Percentiles rank a stretch among this genome's conserved stretches.
Evolutionary conservation across 2,113 vertebrate species (phyloP).

Genomic region (Cheilinus undulatus): DNA sequence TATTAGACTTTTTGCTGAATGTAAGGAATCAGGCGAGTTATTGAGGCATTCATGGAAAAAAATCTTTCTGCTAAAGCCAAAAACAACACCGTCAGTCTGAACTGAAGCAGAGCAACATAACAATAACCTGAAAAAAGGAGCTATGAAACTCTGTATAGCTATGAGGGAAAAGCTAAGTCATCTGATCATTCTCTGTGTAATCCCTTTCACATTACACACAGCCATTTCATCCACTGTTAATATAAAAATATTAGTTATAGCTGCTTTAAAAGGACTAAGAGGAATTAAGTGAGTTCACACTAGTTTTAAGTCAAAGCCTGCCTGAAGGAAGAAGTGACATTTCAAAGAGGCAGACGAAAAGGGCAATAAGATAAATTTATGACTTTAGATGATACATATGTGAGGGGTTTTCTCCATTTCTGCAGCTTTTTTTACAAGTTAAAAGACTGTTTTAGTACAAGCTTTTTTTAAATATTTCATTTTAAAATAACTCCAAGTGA

Average conservation of each 20-base stretch:
- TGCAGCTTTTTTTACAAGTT: no score
- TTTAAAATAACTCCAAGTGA: no score
- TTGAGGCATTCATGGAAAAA: no score
- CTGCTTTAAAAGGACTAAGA: neutral
- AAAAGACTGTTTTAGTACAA: neutral
- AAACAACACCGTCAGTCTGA: neutral
- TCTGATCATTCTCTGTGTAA: neutral
- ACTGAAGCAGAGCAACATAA: neutral
- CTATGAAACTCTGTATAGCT: neutral
- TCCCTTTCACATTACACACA: conserved; percentile 1
- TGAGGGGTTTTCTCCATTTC: no score
- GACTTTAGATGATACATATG: no score
- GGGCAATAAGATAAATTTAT: neutral
- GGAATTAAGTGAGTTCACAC: neutral
- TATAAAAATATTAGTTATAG: conserved; percentile 1
- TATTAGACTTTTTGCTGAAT: no score
- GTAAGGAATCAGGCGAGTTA: no score
- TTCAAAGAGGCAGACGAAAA: neutral
- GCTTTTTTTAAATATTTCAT: no score
- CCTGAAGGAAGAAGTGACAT: neutral
- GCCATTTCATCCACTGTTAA: neutral
- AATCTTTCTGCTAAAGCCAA: neutral
- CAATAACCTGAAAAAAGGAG: neutral
- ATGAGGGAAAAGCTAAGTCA: neutral
- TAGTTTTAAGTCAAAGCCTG: neutral